Evolutionary conservation across 2,113 vertebrate species (phyloP), one percentile per base, ranked within the genome.

Genomic region (Cettia cetti): DNA sequence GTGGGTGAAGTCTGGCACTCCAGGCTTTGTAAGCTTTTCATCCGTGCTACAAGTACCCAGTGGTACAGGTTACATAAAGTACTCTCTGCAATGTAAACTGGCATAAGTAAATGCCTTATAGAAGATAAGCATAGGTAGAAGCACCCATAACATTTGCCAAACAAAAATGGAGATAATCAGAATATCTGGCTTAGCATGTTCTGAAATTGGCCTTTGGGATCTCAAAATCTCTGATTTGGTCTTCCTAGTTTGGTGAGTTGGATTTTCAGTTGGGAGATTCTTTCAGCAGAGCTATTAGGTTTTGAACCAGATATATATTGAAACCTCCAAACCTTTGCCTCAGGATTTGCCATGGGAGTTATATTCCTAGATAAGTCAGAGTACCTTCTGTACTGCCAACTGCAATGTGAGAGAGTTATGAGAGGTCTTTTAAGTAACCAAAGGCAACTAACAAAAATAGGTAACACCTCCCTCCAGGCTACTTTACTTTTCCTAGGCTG

Each of bases 301-400:
- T 95, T 95, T 93, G 90, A 93, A 89, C 31, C 61, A 86, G 78
- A 84, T 78, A 47, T 33, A 23, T 60, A 47, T 28, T 42, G 76
- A 85, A 79, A 63, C 1, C 42, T 90, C 79, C 74, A 59, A 92
- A 91, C 52, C 37, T 82, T 88, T 79, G 53, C 49, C 61, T 95
- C 20, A 3, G 57, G 80, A 52, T 74, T 44, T 92, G 76, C 65
- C 86, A 82, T 61, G 44, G 49, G 64, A 84, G 40, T 75, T 79
- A 45, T 24, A 39, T 93, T 92, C 72, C 88, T 89, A 69, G 72
- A 69, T 94, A 90, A 89, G 81, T 89, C 65, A 81, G 80, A 75
- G 60, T 92, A 35, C 80, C 65, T 75, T 86, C 92, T 89, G 42
- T 52, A 86, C 31, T 81, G 52, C 45, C 60, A 70, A 28, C 47